Percentiles rank a stretch among this genome's conserved stretches.
phyloP scores from a whole-genome alignment of 2,797 vertebrate genomes.

The Channallabes apus region DNA sequence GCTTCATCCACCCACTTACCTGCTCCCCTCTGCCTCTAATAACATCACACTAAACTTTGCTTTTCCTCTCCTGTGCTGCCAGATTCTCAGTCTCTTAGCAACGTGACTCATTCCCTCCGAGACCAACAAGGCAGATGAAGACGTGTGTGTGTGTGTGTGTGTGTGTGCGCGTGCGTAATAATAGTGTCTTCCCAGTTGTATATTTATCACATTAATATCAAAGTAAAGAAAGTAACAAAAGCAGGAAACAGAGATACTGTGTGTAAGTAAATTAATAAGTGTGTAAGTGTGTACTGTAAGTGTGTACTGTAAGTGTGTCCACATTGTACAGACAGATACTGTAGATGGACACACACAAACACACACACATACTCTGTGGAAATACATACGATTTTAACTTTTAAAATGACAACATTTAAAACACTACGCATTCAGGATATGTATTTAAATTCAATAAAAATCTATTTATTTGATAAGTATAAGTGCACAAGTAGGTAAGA shows the following conservation, averaged over 20 bases:
- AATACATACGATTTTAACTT: too few relatives aligned
- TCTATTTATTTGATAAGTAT: too few relatives aligned
- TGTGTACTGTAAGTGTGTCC: too few relatives aligned
- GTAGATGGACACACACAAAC: neutral
- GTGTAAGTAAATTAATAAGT: neutral
- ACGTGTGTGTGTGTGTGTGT: conserved; percentile 23
- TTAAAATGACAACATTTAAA: too few relatives aligned
- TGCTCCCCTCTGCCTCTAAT: conserved; percentile 51
- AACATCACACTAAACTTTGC: conserved; percentile 54
- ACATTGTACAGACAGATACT: too few relatives aligned
- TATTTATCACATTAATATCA: conserved; percentile 27
- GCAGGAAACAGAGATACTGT: neutral
- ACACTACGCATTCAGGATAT: too few relatives aligned
- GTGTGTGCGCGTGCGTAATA: neutral
- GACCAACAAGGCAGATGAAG: conserved; percentile 40
- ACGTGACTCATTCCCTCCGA: conserved; percentile 60
- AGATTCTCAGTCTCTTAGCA: conserved; percentile 63
- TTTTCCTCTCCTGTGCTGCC: conserved; percentile 43
- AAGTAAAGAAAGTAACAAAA: neutral
- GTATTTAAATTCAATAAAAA: too few relatives aligned
- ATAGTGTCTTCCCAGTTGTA: neutral
- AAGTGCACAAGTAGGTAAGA: too few relatives aligned
- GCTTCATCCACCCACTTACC: conserved; percentile 58
- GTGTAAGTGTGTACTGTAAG: too few relatives aligned
- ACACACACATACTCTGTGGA: neutral